Percentiles rank a stretch among this genome's conserved stretches.
Conservation (phyloP, 1,140 invertebrate species). For the Ptiloglossa arizonensis region DNA sequence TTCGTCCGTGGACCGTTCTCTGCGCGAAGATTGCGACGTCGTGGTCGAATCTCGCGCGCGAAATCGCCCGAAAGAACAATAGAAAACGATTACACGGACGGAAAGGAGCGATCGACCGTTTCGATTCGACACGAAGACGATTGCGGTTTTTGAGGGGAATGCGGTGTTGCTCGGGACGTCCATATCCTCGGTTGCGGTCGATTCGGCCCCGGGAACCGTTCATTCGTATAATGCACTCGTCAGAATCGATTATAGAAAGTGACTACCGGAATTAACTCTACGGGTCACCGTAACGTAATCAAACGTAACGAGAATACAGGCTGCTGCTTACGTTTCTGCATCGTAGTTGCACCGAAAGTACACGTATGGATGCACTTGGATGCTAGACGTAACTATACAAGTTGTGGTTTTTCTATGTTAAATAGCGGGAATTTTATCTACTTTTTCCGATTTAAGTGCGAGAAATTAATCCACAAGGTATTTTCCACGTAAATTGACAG, state of each 20-base stretch:
- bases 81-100: conserved; percentile 55
- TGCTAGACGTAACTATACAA: too few species aligned
- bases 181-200: conserved; percentile 15
- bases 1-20: conserved; percentile 34
- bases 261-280: not conserved
- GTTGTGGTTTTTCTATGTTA: too few species aligned
- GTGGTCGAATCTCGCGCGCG: conserved; percentile 48
- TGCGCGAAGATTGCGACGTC: conserved; percentile 50
- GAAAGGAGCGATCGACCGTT: conserved; percentile 46
- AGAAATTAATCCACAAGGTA: too few species aligned
- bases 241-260: conserved; percentile 2
- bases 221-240: not conserved
- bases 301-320: too few species aligned
- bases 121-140: conserved; percentile 49
- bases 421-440: too few species aligned
- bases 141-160: conserved; percentile 51
- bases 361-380: too few species aligned
- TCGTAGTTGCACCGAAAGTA: too few species aligned
- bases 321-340: too few species aligned
- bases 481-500: too few species aligned
- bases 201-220: not conserved
- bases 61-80: conserved; percentile 67
- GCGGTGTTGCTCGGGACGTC: conserved; percentile 15
- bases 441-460: too few species aligned
- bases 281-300: not conserved